phyloP scores from a whole-genome alignment of 2,797 vertebrate species.

The Choloepus didactylus region DNA sequence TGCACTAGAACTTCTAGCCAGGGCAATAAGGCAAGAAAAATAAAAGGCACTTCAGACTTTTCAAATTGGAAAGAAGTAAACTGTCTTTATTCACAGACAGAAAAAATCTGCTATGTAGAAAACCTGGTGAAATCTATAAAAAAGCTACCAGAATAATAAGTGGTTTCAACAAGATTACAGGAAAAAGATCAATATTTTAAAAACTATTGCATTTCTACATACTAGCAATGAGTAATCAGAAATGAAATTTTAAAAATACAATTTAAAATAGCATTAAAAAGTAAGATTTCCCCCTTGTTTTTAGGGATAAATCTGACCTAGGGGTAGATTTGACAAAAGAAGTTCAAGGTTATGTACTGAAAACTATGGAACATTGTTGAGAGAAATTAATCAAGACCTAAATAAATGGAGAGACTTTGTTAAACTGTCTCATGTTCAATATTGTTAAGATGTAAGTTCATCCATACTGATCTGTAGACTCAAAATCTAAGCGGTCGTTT shows the following conservation, averaged over 20 bases:
- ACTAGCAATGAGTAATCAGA: background rate
- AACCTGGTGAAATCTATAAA: background rate
- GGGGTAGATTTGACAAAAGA: background rate
- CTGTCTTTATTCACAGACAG: background rate
- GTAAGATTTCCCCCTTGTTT: background rate
- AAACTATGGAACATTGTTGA: background rate
- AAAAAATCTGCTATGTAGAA: background rate
- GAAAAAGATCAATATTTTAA: background rate
- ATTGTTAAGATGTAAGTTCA: constrained; percentile 5
- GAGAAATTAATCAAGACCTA: background rate
- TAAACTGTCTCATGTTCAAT: background rate
- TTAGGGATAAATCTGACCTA: constrained; percentile 5
- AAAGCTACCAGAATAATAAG: background rate
- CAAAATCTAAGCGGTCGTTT: background rate
- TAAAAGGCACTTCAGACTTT: background rate
- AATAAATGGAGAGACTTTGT: background rate
- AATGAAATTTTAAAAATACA: background rate
- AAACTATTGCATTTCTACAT: background rate
- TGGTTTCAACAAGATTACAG: background rate
- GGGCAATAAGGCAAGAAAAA: background rate
- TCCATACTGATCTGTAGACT: background rate
- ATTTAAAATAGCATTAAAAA: background rate
- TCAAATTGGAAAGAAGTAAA: background rate
- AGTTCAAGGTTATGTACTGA: too few species aligned
- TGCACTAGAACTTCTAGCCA: background rate